Evolutionary conservation across 2,113 vertebrate genomes (phyloP).

Genomic region (Eurystomus gularis): DNA sequence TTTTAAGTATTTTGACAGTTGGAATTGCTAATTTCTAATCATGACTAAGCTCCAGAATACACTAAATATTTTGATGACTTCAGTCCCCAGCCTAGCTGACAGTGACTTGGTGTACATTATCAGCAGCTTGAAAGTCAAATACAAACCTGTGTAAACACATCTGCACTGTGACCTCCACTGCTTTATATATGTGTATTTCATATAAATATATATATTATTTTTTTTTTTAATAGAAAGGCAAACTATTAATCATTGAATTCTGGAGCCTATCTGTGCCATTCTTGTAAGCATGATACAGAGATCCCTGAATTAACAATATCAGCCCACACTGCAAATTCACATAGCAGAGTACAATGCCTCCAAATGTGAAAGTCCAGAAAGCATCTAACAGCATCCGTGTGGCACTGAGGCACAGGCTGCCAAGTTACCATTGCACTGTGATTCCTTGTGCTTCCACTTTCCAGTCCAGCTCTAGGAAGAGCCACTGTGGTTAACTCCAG

Average conservation of each 20-base stretch:
- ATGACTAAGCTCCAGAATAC: not conserved
- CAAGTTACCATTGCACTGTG: not conserved
- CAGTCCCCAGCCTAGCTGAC: not conserved
- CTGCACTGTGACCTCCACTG: not conserved
- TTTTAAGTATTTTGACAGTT: not conserved
- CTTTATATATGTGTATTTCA: not conserved
- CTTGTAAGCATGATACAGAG: not conserved
- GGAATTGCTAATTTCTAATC: not conserved
- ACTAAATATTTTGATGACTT: not conserved
- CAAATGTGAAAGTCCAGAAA: not conserved
- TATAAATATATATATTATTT: not conserved
- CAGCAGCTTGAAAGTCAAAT: not conserved
- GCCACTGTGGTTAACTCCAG: not conserved
- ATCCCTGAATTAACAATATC: not conserved
- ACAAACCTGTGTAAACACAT: not conserved
- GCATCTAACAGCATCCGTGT: not conserved
- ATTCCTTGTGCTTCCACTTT: not conserved
- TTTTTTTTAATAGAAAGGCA: not conserved
- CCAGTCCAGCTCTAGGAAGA: not conserved
- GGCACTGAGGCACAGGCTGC: not conserved
- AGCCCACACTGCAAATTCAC: not conserved
- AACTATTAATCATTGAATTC: not conserved
- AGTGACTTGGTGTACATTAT: not conserved
- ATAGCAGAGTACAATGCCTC: not conserved
- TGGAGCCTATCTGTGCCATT: not conserved